These are phyloP conservation scores for Oreochromis grahami DNA, from an alignment of 2,797 vertebrate genomes.

Conservation along the genomic window DNA sequence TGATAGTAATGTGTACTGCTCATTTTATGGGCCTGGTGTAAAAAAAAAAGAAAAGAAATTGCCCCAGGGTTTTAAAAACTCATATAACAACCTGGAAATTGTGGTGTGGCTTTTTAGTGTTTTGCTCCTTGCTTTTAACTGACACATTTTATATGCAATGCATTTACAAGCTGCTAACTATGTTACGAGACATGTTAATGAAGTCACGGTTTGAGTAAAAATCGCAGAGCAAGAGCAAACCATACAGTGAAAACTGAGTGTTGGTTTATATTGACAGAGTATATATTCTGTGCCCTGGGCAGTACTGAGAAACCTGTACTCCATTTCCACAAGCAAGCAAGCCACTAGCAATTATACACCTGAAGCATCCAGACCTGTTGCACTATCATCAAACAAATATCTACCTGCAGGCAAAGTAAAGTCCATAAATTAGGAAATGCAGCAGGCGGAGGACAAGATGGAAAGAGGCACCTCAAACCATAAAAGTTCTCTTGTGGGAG, in stretches of 20 bases:
- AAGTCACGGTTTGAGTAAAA: slow-evolving; percentile 34
- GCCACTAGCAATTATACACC: slow-evolving; percentile 82
- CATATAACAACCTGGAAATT: slow-evolving; percentile 37
- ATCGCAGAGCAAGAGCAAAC: slow-evolving; percentile 39
- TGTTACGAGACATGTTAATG: slow-evolving; percentile 30
- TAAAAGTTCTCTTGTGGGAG: slow-evolving; percentile 29
- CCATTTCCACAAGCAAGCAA: slow-evolving; percentile 74
- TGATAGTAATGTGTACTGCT: slow-evolving; percentile 46
- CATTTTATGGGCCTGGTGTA: slow-evolving; percentile 46
- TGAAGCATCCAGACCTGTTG: slow-evolving; percentile 78
- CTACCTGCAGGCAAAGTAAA: slow-evolving; percentile 68
- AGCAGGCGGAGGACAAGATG: slow-evolving; percentile 45
- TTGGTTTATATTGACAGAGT: slow-evolving; percentile 25
- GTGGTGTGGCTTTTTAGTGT: slow-evolving; percentile 32
- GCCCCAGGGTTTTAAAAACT: slow-evolving; percentile 32
- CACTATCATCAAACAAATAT: slow-evolving; percentile 84
- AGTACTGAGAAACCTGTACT: slow-evolving; percentile 67
- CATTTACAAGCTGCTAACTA: slow-evolving; percentile 60
- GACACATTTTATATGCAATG: slow-evolving; percentile 24
- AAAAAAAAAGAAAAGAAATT: slow-evolving; percentile 21
- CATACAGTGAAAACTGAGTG: neutral
- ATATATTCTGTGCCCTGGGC: slow-evolving; percentile 58
- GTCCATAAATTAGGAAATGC: slow-evolving; percentile 74
- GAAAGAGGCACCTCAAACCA: slow-evolving; percentile 21
- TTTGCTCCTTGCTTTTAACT: slow-evolving; percentile 20